Evolutionary conservation across 2,888 invertebrate species (phyloP).

Genomic region (Andrena fulva): DNA sequence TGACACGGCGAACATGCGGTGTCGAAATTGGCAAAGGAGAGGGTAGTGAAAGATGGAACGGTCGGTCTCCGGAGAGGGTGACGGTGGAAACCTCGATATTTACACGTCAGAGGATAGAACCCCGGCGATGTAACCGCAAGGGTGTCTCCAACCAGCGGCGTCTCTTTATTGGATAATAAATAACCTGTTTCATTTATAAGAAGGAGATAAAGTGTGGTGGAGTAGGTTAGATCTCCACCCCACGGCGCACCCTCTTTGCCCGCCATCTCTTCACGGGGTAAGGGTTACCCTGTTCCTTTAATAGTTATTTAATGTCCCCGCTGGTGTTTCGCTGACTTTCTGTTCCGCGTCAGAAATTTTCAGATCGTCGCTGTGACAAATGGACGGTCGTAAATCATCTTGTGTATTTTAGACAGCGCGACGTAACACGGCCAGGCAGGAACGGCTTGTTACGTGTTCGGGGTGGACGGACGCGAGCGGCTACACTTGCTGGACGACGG

Average conservation of each 20-base stretch:
- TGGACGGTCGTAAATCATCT: slow-evolving; percentile 27
- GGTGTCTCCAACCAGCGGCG: slow-evolving; percentile 73
- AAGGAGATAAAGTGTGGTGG: slow-evolving; percentile 75
- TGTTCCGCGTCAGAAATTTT: slow-evolving; percentile 4
- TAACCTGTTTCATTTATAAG: slow-evolving; percentile 81
- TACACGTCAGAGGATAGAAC: slow-evolving; percentile 74
- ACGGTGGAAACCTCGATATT: slow-evolving; percentile 73
- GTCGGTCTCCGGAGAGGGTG: slow-evolving; percentile 62
- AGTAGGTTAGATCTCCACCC: slow-evolving; percentile 56
- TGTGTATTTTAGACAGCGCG: neutral
- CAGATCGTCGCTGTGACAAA: slow-evolving; percentile 17
- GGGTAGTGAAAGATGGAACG: slow-evolving; percentile 60
- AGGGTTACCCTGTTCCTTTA: slow-evolving; percentile 21
- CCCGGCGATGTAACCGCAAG: slow-evolving; percentile 68
- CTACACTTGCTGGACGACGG: neutral
- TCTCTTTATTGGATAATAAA: slow-evolving; percentile 82
- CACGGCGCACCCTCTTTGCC: slow-evolving; percentile 13
- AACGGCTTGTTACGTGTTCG: neutral
- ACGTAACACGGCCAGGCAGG: neutral
- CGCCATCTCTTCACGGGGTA: slow-evolving; percentile 30
- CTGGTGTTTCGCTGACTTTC: slow-evolving; percentile 1
- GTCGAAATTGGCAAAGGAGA: slow-evolving; percentile 52
- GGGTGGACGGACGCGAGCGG: neutral
- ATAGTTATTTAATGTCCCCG: slow-evolving; percentile 49
- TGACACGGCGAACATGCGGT: slow-evolving; percentile 33